Conservation (phyloP, 2,797 vertebrate species). For the Carapus acus region DNA sequence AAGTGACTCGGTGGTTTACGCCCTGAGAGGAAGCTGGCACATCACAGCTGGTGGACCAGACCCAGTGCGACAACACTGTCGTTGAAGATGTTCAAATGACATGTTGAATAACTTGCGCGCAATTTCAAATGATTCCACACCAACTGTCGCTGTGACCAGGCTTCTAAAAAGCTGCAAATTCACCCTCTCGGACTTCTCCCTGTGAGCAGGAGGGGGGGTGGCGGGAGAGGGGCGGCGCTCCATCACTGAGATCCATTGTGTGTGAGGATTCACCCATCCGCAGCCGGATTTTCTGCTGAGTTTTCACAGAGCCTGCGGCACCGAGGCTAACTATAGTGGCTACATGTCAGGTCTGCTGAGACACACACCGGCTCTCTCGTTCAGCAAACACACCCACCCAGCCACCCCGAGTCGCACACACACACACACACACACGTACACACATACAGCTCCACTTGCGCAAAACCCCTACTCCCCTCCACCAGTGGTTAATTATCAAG, state of each 20-base stretch:
- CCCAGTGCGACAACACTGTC: constrained; percentile 1
- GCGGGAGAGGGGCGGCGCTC: constrained; percentile 4
- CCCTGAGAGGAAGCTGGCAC: neutral
- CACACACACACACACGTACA: constrained; percentile 12
- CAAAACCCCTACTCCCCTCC: constrained; percentile 35
- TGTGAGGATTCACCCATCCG: constrained; percentile 23
- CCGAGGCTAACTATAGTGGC: constrained; percentile 57
- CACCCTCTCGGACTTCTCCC: neutral
- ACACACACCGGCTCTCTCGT: constrained; percentile 53
- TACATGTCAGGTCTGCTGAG: constrained; percentile 63
- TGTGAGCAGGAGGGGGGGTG: neutral
- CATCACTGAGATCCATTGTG: constrained; percentile 19
- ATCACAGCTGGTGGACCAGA: neutral
- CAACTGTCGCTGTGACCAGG: too few species aligned
- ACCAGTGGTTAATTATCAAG: constrained; percentile 69
- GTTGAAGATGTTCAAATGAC: neutral
- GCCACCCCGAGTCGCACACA: constrained; percentile 12
- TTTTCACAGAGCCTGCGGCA: constrained; percentile 53
- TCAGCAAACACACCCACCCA: constrained; percentile 44
- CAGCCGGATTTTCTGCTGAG: constrained; percentile 52
- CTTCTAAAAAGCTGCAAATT: neutral
- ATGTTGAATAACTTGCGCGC: too few species aligned
- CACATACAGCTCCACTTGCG: constrained; percentile 22
- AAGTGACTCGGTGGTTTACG: neutral
- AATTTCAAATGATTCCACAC: too few species aligned